Conservation (phyloP, 1,140 invertebrate genomes). For the Dreissena rostriformis region DNA sequence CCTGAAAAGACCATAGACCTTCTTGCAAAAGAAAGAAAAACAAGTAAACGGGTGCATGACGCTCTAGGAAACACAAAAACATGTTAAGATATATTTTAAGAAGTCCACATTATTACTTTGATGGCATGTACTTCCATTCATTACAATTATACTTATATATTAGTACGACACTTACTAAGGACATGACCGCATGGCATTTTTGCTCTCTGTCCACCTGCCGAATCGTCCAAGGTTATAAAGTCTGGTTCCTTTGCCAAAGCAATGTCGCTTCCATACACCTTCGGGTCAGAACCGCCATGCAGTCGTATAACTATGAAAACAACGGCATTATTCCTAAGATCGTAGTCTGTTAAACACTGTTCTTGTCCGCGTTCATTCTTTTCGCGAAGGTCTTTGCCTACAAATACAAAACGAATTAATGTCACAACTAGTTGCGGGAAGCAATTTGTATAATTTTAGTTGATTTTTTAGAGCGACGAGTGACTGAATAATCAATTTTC, state of each 20-base stretch:
- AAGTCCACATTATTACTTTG: too few relatives aligned
- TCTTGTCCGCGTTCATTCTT: constrained; percentile 24
- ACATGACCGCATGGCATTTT: constrained; percentile 66
- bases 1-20: constrained; percentile 14
- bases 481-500: too few relatives aligned
- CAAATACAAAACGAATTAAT: too few relatives aligned
- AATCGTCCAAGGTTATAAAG: constrained; percentile 65
- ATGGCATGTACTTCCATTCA: too few relatives aligned
- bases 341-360: constrained; percentile 40
- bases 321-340: constrained; percentile 29
- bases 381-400: constrained; percentile 50
- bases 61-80: too few relatives aligned
- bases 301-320: constrained; percentile 53
- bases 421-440: too few relatives aligned
- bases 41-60: too few relatives aligned
- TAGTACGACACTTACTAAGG: constrained; percentile 27
- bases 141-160: background rate
- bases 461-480: too few relatives aligned
- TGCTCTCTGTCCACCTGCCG: constrained; percentile 42
- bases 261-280: constrained; percentile 56
- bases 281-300: constrained; percentile 39
- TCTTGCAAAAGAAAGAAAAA: too few relatives aligned
- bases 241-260: constrained; percentile 54
- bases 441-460: too few relatives aligned
- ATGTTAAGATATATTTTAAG: too few relatives aligned